Evolutionary conservation across 2,113 vertebrate genomes (phyloP), one percentile per base, ranked within the genome.

Genomic region (Myotis davidii): DNA sequence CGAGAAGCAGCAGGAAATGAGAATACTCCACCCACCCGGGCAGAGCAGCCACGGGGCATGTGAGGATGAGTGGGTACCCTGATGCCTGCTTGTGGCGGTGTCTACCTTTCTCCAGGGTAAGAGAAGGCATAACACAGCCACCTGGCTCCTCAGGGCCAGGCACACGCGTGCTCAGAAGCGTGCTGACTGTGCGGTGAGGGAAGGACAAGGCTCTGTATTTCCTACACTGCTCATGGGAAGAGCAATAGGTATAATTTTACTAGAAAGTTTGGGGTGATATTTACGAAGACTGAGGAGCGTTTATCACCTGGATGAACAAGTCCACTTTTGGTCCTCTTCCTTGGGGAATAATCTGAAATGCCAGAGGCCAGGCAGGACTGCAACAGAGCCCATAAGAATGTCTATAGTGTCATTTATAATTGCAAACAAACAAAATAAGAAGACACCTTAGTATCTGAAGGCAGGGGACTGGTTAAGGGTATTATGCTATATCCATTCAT

Each of bases 321-420:
- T 84, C 37, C 17, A 65, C 16, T 54, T 78, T 37, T n/a, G 61
- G 32, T 50, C 61, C 10, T 59, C 9, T 78, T 61, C 69, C 56
- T 54, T 76, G 52, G 42, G 73, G 73, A 94, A 89, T 37, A 34
- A 81, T 50, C 32, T 78, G 83, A 88, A 92, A 67, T 45, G 50
- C 67, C 18, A 42, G 52, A 89, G 83, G 39, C 39, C 65, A 88
- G 85, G 61, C 34, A 54, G 48, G 42, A 12, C 42, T 61, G 14
- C 18, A 56, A 59, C 45, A 90, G 6, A 50, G 25, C 23, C 52
- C 21, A 64, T 56, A 72, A 61, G 88, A 70, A 72, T 21, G 0
- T 83, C 70, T 78, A 54, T 25, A 2, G 12, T 48, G 50, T 42
- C 34, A 25, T 59, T 85, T 92, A 54, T 77, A 82, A 69, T 37